Base-by-base conservation (phyloP, 2,888 invertebrate genomes). In the Acanthopleura granulata region DNA sequence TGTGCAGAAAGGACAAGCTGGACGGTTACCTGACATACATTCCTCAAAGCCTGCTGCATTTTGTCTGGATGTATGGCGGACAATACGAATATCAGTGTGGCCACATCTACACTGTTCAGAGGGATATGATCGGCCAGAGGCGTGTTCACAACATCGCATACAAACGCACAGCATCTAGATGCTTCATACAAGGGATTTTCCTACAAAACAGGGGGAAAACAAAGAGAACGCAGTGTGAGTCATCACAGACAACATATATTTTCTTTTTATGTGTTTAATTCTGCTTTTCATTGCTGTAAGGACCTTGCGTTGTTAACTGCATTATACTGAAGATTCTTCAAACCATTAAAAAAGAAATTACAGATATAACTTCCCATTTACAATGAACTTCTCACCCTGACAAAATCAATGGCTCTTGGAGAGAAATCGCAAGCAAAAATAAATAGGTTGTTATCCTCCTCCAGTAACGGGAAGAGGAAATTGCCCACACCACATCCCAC, bases 401-500 rank as follows among this genome's bases (percentile, higher is more conserved):
- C 94, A 84, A 97, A 94, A 27, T 96, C 94, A 0, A 98, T 92
- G 0, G 98, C 98, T 91, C 95, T 94, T 73, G 95, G 94, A 0
- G 98, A 97, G 88, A 99, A 94, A 92, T 98, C 98, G 90, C 98
- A 98, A 0, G 96, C 89, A 90, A 95, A 94, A 81, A 95, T 93
- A 88, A 94, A 94, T 82, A 94, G 93, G 80, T 93, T 93, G 92
- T 92, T 83, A 0, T 94, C 94, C 85, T 96, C 96, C 86, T 95
- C 94, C 0, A 98, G 90, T 72, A 99, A 90, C 0, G 99, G 99
- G 90, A 95, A 98, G 71, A 99, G 92, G 89, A 99, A 95, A 91
- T 99, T 99, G 0, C 99, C 99, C 14, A 98, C 98, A 3, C 99
- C 99, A 90, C 98, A 98, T 0, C 98, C 98, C 11, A 97, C 93